Conservation (phyloP, 2,113 vertebrate genomes). For the Dicentrarchus labrax region DNA sequence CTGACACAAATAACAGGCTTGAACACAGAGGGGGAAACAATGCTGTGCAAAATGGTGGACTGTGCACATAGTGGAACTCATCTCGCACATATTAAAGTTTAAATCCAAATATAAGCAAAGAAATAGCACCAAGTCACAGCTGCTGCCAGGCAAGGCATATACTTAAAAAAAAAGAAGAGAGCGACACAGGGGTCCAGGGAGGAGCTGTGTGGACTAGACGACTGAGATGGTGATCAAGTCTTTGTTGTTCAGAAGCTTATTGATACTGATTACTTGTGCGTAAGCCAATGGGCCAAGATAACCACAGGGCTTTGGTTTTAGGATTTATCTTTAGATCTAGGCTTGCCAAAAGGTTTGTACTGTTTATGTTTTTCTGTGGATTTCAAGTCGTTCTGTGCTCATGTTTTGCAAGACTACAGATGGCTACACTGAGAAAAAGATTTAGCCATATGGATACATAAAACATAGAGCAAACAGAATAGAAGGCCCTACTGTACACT, state of each 20-base stretch:
- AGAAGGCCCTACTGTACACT: slow-evolving; percentile 16
- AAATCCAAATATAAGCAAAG: slow-evolving; percentile 34
- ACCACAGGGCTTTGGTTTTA: slow-evolving; percentile 2
- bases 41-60: background rate
- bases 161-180: slow-evolving; percentile 17
- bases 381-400: slow-evolving; percentile 8
- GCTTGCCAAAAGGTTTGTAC: background rate
- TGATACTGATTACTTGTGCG: slow-evolving; percentile 23
- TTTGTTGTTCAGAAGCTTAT: slow-evolving; percentile 33
- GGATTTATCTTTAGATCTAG: slow-evolving; percentile 5
- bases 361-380: slow-evolving; percentile 19
- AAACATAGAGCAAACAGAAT: slow-evolving; percentile 20
- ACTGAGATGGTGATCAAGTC: slow-evolving; percentile 23
- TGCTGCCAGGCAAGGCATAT: slow-evolving; percentile 43
- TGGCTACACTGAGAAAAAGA: slow-evolving; percentile 11
- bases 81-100: slow-evolving; percentile 32
- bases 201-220: slow-evolving; percentile 36
- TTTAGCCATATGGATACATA: slow-evolving; percentile 12
- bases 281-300: slow-evolving; percentile 21
- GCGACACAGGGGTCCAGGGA: slow-evolving; percentile 20
- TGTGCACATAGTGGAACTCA: background rate
- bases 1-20: background rate
- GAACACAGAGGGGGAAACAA: background rate
- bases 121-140: slow-evolving; percentile 1
- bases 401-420: slow-evolving; percentile 13